These are phyloP conservation scores for Oxycera nigricornis DNA, from an alignment of 2,888 invertebrate species.

Conservation along the genomic window DNA sequence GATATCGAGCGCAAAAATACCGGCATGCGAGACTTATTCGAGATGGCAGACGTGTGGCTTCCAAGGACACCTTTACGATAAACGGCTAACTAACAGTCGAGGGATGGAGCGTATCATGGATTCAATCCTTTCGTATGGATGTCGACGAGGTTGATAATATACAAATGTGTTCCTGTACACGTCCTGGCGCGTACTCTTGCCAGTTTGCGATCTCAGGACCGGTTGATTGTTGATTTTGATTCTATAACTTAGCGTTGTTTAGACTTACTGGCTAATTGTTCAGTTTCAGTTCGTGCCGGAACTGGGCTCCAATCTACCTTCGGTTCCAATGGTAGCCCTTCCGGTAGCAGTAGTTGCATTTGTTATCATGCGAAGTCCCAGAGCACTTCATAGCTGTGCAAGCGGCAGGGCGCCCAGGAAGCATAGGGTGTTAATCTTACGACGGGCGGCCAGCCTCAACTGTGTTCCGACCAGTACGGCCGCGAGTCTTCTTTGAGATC, in stretches of 20 bases:
- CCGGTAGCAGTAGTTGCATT: not conserved
- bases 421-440: no score
- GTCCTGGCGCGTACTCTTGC: no score
- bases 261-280: no score
- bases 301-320: not conserved
- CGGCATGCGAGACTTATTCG: not conserved
- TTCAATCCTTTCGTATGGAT: no score
- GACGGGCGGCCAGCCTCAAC: no score
- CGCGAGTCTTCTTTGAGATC: no score
- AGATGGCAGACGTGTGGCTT: not conserved
- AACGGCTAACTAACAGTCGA: not conserved
- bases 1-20: not conserved
- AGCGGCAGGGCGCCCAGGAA: not conserved
- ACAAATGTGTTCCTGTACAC: no score
- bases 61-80: not conserved
- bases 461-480: no score
- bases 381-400: conserved; percentile 26
- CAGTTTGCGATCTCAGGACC: no score
- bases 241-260: no score
- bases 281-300: not conserved
- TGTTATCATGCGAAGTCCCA: not conserved
- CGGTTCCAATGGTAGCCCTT: not conserved
- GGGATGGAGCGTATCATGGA: not conserved
- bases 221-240: no score
- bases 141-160: no score